These are phyloP conservation scores for Chromobotia macracanthus DNA, from an alignment of 2,797 vertebrate species.

Conservation along the genomic window DNA sequence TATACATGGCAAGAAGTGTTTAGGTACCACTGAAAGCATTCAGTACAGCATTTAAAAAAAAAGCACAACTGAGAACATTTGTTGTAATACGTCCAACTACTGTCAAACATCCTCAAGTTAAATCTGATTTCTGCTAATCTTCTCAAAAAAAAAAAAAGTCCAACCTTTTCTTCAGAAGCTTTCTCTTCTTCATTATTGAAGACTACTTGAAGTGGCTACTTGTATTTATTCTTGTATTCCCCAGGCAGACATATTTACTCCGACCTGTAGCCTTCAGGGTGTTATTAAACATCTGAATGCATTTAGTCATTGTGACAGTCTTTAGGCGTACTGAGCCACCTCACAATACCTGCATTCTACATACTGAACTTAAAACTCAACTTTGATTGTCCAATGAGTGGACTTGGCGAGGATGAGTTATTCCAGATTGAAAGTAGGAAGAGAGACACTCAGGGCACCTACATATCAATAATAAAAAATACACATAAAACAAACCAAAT, in stretches of 20 bases:
- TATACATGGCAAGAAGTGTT: constrained; percentile 45
- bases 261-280: not conserved
- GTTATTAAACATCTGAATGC: constrained; percentile 1
- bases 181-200: not conserved
- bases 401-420: constrained; percentile 44
- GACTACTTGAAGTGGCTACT: not conserved
- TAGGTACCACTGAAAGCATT: constrained; percentile 55
- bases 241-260: not conserved
- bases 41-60: constrained; percentile 53
- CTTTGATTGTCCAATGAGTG: constrained; percentile 57
- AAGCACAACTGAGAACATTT: constrained; percentile 50
- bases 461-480: constrained; percentile 43
- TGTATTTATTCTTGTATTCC: not conserved
- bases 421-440: constrained; percentile 39
- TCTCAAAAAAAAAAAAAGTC: constrained; percentile 23
- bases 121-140: constrained; percentile 43
- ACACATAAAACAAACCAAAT: constrained; percentile 48
- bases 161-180: not conserved
- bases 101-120: constrained; percentile 27
- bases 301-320: not conserved
- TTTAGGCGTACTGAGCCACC: not conserved
- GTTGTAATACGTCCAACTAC: constrained; percentile 56
- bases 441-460: constrained; percentile 32
- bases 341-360: constrained; percentile 13
- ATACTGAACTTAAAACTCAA: constrained; percentile 31